Conservation (phyloP, 1,140 invertebrate species). For the Lithobius niger region DNA sequence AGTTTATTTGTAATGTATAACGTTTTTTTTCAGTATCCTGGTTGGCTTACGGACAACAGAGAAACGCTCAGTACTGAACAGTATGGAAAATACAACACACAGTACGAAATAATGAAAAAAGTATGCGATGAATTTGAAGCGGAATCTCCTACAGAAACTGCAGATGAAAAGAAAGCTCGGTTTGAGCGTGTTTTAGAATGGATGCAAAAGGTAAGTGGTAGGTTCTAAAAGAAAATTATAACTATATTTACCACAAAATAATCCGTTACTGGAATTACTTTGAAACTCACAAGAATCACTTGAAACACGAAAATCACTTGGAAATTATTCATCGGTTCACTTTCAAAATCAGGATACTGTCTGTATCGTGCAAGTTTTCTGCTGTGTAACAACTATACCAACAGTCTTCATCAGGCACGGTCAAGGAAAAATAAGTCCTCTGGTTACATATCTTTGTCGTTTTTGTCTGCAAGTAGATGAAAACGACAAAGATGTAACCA, state of each 20-base stretch:
- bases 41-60: constrained; percentile 63
- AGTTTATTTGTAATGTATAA: constrained; percentile 6
- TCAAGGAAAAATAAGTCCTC: too few relatives aligned
- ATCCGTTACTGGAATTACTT: too few relatives aligned
- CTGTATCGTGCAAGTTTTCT: not conserved
- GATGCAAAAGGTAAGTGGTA: constrained; percentile 57
- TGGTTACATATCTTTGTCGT: not conserved
- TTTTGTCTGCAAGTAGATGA: not conserved
- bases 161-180: constrained; percentile 53
- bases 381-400: not conserved
- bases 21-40: constrained; percentile 53
- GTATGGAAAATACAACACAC: constrained; percentile 54
- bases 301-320: not conserved
- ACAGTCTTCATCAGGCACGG: too few relatives aligned
- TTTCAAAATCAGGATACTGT: too few relatives aligned
- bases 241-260: not conserved
- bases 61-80: constrained; percentile 45
- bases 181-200: constrained; percentile 60
- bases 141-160: constrained; percentile 53
- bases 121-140: constrained; percentile 58
- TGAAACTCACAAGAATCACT: not conserved
- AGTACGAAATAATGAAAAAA: constrained; percentile 58
- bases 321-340: not conserved
- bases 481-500: too few relatives aligned
- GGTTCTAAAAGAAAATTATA: not conserved